Evolutionary conservation across 2,797 vertebrate genomes (phyloP).

Genomic region (Sebastes trivittatus): DNA sequence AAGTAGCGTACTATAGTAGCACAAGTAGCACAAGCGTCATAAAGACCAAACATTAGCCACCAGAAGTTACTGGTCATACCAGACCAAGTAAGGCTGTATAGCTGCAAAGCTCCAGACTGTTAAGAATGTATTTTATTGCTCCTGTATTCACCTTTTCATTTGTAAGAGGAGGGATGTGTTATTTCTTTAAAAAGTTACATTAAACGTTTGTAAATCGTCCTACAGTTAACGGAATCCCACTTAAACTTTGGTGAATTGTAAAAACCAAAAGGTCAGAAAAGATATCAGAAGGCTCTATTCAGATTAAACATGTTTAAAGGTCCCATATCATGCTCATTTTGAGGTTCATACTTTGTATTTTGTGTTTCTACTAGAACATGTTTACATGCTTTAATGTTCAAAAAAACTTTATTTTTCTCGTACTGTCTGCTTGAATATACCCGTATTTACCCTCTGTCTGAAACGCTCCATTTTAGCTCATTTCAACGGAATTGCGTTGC

Average conservation of each 20-base stretch:
- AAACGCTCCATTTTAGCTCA: no score
- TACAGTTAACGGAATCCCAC: background rate
- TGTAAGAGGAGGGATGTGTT: background rate
- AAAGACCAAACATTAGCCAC: background rate
- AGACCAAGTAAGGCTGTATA: background rate
- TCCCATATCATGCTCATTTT: no score
- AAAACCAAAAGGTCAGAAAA: background rate
- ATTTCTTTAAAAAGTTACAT: background rate
- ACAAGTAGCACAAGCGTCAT: background rate
- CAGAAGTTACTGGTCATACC: background rate
- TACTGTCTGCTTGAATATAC: background rate
- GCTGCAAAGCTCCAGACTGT: background rate
- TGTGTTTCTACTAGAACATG: background rate
- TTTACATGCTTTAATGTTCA: background rate
- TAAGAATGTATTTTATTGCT: background rate
- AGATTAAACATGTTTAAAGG: background rate
- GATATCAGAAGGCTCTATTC: background rate
- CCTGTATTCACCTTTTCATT: background rate
- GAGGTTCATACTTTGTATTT: background rate
- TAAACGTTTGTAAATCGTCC: background rate
- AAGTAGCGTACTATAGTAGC: background rate
- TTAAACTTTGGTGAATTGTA: background rate
- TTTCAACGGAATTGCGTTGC: no score
- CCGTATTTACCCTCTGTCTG: no score
- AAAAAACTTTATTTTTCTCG: rapidly evolving